Conservation (phyloP, 2,888 invertebrate genomes). For the Synergus gifuensis region DNA sequence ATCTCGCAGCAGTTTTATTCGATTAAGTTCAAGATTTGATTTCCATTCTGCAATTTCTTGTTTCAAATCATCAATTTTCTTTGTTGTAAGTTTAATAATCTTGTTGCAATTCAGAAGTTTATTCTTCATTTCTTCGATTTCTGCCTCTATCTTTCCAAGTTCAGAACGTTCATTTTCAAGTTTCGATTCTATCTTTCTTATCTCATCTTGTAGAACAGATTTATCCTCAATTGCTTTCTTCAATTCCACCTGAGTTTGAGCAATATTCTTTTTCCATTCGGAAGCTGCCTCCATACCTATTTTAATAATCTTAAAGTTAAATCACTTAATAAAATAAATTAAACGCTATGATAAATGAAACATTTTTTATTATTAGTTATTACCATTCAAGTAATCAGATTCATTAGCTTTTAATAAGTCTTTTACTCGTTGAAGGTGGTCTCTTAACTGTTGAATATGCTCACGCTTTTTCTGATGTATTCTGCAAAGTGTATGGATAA, state of each 20-base stretch:
- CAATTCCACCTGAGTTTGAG: background rate
- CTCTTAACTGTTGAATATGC: slow-evolving; percentile 1
- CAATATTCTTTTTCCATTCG: background rate
- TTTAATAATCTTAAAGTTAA: background rate
- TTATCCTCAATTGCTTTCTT: background rate
- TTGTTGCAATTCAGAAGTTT: background rate
- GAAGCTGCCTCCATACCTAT: background rate
- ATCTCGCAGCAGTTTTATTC: background rate
- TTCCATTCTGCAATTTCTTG: background rate
- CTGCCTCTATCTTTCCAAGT: background rate
- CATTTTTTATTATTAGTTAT: background rate
- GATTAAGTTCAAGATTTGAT: too few species aligned
- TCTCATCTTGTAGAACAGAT: background rate
- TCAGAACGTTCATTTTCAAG: background rate
- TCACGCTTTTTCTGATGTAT: background rate
- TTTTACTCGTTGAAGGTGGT: background rate
- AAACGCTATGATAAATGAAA: background rate
- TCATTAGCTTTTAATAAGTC: background rate
- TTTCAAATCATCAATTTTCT: background rate
- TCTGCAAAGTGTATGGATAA: background rate
- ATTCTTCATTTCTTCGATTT: background rate
- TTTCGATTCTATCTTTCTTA: background rate
- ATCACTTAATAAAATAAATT: background rate
- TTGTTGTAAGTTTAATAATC: background rate
- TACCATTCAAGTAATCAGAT: background rate